Percentiles rank a stretch among this genome's conserved stretches.
Conservation (phyloP, 1,140 invertebrate genomes). For the Drosophila erecta region DNA sequence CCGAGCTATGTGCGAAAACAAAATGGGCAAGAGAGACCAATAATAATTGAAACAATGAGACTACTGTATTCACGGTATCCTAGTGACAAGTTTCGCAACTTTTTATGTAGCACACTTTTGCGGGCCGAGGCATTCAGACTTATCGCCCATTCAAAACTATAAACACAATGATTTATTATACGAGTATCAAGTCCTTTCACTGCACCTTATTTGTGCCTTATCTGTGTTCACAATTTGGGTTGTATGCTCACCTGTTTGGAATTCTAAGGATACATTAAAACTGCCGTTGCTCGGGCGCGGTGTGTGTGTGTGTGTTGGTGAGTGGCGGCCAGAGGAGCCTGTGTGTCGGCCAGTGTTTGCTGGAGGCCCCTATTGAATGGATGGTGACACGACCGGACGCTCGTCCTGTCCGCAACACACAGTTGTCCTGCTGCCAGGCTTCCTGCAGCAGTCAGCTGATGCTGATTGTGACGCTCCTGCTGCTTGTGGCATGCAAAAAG, state of each 20-base stretch:
- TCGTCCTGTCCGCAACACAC: conserved; percentile 57
- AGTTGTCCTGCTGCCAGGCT: conserved; percentile 50
- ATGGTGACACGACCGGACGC: conserved; percentile 56
- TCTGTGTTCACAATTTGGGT: conserved; percentile 52
- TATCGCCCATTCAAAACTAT: conserved; percentile 33
- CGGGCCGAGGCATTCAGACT: conserved; percentile 6
- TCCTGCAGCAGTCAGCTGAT: conserved; percentile 78
- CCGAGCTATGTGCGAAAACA: background rate
- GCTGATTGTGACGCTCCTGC: conserved; percentile 40
- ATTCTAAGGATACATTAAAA: conserved; percentile 83
- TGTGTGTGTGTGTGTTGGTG: conserved; percentile 13
- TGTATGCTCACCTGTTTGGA: conserved; percentile 76
- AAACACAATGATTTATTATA: conserved; percentile 41
- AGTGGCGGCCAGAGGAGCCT: conserved; percentile 45
- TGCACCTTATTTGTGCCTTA: conserved; percentile 22
- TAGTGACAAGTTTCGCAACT: conserved; percentile 13
- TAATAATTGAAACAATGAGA: background rate
- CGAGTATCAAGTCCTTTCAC: conserved; percentile 27
- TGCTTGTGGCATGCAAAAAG: conserved; percentile 56
- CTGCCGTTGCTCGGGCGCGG: conserved; percentile 48
- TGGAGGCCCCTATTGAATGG: conserved; percentile 65
- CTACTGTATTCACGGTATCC: background rate
- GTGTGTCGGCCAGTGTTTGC: conserved; percentile 52
- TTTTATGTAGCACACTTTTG: conserved; percentile 18
- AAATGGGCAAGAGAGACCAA: too few relatives aligned